Evolutionary conservation across 2,113 vertebrate species (phyloP).

Genomic region (Peromyscus californicus): DNA sequence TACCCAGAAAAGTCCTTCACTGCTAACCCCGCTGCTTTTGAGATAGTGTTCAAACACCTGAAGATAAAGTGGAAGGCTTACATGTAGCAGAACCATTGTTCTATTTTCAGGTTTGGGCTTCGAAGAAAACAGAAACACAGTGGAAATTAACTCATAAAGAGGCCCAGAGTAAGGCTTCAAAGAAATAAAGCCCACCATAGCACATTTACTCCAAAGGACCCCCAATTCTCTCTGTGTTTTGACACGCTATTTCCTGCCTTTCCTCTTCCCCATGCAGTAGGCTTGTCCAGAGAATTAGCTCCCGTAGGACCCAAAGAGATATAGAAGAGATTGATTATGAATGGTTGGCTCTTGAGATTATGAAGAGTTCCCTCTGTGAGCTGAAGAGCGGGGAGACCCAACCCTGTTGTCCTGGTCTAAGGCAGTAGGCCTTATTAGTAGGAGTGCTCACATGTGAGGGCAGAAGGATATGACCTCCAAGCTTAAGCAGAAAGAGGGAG

Average conservation of each 20-base stretch:
- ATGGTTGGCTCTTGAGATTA: neutral
- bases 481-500: neutral
- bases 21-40: neutral
- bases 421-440: neutral
- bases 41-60: neutral
- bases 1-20: neutral
- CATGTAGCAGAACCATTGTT: neutral
- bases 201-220: neutral
- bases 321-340: neutral
- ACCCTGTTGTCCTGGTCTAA: neutral
- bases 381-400: neutral
- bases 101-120: neutral
- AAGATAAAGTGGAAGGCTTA: neutral
- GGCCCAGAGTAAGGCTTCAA: neutral
- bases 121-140: neutral
- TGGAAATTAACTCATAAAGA: neutral
- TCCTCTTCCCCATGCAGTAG: neutral
- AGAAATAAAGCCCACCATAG: neutral
- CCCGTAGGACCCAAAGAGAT: neutral
- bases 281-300: neutral
- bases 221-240: neutral
- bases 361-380: neutral
- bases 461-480: no score
- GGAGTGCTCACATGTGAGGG: neutral
- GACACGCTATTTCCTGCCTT: neutral